Conservation (phyloP, 2,113 vertebrate genomes). For the Psittacula cyanocephala region DNA sequence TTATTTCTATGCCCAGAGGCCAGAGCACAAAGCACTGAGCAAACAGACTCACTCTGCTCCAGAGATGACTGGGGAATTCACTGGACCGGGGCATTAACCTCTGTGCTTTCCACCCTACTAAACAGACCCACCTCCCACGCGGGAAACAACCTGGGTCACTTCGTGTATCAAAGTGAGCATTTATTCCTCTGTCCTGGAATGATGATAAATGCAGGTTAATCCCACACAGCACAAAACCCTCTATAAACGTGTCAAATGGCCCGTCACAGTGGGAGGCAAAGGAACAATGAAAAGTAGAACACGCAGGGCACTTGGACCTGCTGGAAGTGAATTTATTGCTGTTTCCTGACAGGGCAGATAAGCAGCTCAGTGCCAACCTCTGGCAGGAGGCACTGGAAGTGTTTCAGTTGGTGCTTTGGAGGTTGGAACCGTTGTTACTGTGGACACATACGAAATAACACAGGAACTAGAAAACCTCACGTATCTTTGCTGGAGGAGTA, state of each 20-base stretch:
- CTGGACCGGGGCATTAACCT: background rate
- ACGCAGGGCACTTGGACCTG: rapidly evolving
- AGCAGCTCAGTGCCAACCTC: background rate
- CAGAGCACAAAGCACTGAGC: conserved; percentile 7
- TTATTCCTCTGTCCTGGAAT: background rate
- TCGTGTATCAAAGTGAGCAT: background rate
- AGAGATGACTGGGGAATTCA: background rate
- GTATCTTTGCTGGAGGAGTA: background rate
- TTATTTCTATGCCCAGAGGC: background rate
- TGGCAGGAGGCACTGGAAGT: background rate
- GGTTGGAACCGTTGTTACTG: background rate
- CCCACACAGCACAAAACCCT: background rate
- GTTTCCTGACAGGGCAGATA: background rate
- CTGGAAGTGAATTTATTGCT: conserved; percentile 6
- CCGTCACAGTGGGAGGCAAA: background rate
- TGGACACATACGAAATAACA: background rate
- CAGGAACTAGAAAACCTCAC: background rate
- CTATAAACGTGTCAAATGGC: background rate
- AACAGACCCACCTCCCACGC: background rate
- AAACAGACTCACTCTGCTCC: background rate
- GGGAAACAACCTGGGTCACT: background rate
- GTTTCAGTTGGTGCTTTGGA: background rate
- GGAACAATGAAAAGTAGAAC: conserved; percentile 4
- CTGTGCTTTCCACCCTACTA: conserved; percentile 25
- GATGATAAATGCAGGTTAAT: background rate